These are phyloP conservation scores for Ibycter americanus DNA, from an alignment of 2,797 vertebrate genomes.

Conservation along the genomic window DNA sequence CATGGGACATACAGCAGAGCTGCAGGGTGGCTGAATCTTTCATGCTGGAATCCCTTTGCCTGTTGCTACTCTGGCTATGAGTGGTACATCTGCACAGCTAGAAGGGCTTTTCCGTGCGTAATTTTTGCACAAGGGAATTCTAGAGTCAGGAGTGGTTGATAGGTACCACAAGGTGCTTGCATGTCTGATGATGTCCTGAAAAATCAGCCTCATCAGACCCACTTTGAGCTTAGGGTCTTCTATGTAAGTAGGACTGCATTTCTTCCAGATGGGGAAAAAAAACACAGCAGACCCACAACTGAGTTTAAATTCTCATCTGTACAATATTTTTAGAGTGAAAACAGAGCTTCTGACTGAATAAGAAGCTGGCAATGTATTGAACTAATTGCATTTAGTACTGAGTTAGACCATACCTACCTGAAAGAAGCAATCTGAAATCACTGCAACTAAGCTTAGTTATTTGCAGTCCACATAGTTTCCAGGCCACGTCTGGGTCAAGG, in stretches of 20 bases:
- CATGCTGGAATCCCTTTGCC: not conserved
- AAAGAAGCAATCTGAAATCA: not conserved
- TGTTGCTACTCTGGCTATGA: fast-evolving
- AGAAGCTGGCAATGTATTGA: not conserved
- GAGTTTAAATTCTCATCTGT: not conserved
- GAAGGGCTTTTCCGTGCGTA: not conserved
- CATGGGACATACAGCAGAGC: not conserved
- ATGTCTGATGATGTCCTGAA: not conserved
- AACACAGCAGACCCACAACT: not conserved
- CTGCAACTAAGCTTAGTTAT: not conserved
- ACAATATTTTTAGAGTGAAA: not conserved
- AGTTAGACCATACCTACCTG: not conserved
- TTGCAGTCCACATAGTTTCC: not conserved
- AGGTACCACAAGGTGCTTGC: not conserved
- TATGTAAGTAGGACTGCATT: not conserved
- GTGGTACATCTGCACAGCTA: not conserved
- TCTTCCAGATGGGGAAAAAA: not conserved
- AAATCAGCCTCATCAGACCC: not conserved
- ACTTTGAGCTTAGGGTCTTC: not conserved
- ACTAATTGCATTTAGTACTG: not conserved
- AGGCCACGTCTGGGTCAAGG: not conserved
- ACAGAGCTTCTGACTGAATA: not conserved
- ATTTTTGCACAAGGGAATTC: not conserved
- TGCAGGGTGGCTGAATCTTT: not conserved
- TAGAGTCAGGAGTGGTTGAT: not conserved